Percentiles rank a stretch among this genome's conserved stretches.
These are phyloP conservation scores for Papilio elwesi DNA, from an alignment of 2,888 invertebrate genomes.

Conservation along the genomic window DNA sequence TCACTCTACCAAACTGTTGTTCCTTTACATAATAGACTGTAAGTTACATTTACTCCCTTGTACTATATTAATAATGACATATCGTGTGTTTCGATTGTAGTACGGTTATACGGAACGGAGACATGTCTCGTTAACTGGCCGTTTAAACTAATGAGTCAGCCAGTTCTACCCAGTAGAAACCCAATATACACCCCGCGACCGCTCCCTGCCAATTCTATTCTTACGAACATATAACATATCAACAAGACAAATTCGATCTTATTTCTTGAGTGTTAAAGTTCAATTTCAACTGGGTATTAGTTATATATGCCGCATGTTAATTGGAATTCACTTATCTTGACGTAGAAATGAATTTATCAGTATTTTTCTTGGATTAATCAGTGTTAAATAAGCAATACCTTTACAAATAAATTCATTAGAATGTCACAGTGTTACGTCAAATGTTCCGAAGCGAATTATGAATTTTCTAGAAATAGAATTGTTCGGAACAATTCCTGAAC, in stretches of 20 bases:
- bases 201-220: constrained; percentile 74
- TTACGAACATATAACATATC: constrained; percentile 55
- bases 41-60: too few relatives aligned
- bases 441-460: not conserved
- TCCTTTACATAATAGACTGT: too few relatives aligned
- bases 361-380: constrained; percentile 31
- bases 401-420: constrained; percentile 54
- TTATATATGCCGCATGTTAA: constrained; percentile 23
- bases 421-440: constrained; percentile 27
- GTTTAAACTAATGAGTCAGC: constrained; percentile 64
- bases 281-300: constrained; percentile 39
- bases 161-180: constrained; percentile 57
- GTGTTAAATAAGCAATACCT: constrained; percentile 54
- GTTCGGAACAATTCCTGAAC: too few relatives aligned
- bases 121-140: constrained; percentile 59
- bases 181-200: constrained; percentile 60
- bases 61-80: too few relatives aligned
- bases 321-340: constrained; percentile 19
- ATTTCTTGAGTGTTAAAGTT: constrained; percentile 19
- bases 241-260: constrained; percentile 42
- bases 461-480: not conserved
- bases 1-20: too few relatives aligned
- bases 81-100: not conserved
- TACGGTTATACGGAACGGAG: constrained; percentile 8
- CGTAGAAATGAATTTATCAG: constrained; percentile 34